phyloP scores from a whole-genome alignment of 2,797 vertebrate species.

The Ispidina lecontei region DNA sequence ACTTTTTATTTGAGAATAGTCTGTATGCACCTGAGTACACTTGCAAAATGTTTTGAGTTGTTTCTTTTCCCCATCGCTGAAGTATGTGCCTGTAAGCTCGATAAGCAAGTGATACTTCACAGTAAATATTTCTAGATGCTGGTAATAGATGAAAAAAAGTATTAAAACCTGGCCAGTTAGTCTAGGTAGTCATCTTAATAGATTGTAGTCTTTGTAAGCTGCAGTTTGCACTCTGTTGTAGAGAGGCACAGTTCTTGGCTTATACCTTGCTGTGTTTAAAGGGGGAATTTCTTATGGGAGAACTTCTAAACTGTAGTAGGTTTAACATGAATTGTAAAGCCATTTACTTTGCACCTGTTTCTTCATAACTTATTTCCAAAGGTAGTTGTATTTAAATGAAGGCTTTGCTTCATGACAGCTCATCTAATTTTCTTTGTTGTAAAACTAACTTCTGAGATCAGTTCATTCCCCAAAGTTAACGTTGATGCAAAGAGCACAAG shows the following conservation, averaged over 20 bases:
- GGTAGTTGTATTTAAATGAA: conserved; percentile 71
- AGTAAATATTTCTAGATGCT: conserved; percentile 66
- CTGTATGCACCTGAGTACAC: conserved; percentile 39
- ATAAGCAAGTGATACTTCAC: conserved; percentile 61
- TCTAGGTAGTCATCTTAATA: conserved; percentile 63
- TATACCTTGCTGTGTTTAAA: conserved; percentile 69
- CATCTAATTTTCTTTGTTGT: conserved; percentile 61
- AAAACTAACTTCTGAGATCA: conserved; percentile 44
- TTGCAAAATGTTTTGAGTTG: conserved; percentile 30
- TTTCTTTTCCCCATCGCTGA: conserved; percentile 41
- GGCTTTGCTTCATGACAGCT: conserved; percentile 63
- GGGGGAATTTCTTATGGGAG: conserved; percentile 63
- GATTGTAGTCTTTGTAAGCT: conserved; percentile 63
- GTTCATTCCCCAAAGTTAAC: conserved; percentile 22
- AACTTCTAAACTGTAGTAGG: conserved; percentile 62
- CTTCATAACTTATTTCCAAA: conserved; percentile 75
- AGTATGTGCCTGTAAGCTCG: conserved; percentile 48
- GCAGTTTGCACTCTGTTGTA: conserved; percentile 75
- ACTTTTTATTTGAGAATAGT: conserved; percentile 24
- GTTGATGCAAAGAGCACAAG: conserved; percentile 53
- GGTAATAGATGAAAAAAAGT: conserved; percentile 62
- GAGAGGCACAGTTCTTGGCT: conserved; percentile 68
- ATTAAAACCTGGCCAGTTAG: conserved; percentile 69
- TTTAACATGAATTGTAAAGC: conserved; percentile 69
- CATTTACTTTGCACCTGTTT: conserved; percentile 75